Base-by-base conservation (phyloP, 1,140 invertebrate species). In the Tetraneura akinire region DNA sequence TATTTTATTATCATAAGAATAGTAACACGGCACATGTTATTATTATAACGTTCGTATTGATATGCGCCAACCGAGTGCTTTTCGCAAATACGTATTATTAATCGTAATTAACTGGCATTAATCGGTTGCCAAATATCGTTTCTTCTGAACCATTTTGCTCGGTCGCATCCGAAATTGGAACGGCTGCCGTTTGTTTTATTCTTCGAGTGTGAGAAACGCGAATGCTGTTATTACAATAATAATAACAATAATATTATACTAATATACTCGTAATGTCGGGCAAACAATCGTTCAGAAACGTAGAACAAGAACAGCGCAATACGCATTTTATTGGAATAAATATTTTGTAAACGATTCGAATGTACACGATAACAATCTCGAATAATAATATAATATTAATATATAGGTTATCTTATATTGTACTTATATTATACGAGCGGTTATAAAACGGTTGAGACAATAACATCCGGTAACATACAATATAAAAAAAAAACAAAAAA, bases 161-260 rank as follows among this genome's bases (percentile, higher is more conserved):
- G 37, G 66, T 62, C 26, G 29, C 60, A 62, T 62, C 60, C 60
- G 60, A 68, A 68, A 68, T 68, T 47, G 66, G 66, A 68, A 68
- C 66, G 21, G 21, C 42, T 16, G 32, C 21, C 37, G 16, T 45
- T 45, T 26, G 10, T 57, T 53, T n/a, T 18, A 9, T 53, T 5
- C 21, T 66, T 66, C 32, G 66, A 68, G 66, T 68, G 66, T 68
- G 66, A 68, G 42, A 68, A 68, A 68, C 66, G n/a, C 32, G 23
- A 37, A 13, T 18, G 64, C 9, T 18, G 8, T 37, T 37, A 37
- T 14, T 47, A 47, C 45, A 47, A 10, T 10, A 10, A 14, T 14
- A 47, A 47, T 11, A 47, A 47, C 10, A 47, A 47, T 37, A 37
- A 32, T 66, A 42, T 42, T 21, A 37, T 14, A 42, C 42, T 66